A percentile compares a stretch with the other conserved stretches of the same genome.
These are phyloP conservation scores for Aphaenogaster floridana DNA, from an alignment of 1,140 invertebrate species.

Conservation along the genomic window DNA sequence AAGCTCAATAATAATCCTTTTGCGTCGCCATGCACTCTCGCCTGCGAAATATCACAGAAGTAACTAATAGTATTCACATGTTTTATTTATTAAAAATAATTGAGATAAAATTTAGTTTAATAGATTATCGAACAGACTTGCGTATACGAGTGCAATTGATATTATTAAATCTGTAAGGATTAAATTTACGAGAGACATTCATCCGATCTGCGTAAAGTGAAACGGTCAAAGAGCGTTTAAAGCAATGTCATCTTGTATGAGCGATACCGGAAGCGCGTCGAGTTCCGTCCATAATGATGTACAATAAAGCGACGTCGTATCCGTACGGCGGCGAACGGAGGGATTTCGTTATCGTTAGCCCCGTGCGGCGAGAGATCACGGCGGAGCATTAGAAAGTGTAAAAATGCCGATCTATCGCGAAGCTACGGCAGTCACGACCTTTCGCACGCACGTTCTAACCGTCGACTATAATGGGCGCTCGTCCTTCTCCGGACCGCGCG, in stretches of 20 bases:
- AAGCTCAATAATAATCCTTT: constrained; percentile 18
- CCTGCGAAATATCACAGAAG: not conserved
- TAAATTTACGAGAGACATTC: not conserved
- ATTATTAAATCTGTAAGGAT: constrained; percentile 1
- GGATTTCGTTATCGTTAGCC: constrained; percentile 71
- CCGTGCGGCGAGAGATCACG: constrained; percentile 53
- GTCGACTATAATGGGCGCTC: constrained; percentile 61
- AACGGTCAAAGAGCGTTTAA: not conserved
- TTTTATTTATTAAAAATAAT: constrained; percentile 4
- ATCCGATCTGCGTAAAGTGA: constrained; percentile 3
- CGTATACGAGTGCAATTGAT: not conserved
- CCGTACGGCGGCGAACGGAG: not conserved
- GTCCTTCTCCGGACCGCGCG: constrained; percentile 67
- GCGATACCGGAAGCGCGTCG: constrained; percentile 44
- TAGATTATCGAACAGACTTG: not conserved
- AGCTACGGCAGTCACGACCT: constrained; percentile 72
- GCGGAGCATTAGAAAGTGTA: constrained; percentile 72
- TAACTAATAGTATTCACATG: not conserved
- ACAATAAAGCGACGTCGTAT: constrained; percentile 38
- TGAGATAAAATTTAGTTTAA: not conserved
- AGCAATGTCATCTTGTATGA: constrained; percentile 29
- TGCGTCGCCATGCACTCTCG: not conserved
- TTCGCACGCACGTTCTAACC: constrained; percentile 74
- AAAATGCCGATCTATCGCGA: constrained; percentile 65
- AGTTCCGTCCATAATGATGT: constrained; percentile 29